Conservation (phyloP, 2,888 invertebrate genomes). For the Trisateles emortualis region DNA sequence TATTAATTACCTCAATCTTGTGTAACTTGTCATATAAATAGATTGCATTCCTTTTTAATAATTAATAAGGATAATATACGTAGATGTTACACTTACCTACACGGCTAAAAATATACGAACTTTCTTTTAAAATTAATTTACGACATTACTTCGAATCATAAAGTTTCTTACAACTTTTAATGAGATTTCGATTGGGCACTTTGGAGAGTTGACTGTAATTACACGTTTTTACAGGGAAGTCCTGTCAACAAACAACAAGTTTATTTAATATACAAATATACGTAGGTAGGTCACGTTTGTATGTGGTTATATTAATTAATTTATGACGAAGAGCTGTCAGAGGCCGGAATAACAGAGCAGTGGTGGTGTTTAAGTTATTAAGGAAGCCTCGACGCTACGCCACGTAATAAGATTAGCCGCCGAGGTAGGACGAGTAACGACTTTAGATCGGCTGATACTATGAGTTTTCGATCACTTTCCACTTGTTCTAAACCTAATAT, state of each 20-base stretch:
- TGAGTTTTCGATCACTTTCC: conserved; percentile 32
- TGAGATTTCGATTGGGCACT: conserved; percentile 1
- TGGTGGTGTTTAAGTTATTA: conserved; percentile 73
- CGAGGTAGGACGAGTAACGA: conserved; percentile 50
- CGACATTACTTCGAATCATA: neutral
- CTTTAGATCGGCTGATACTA: conserved; percentile 31
- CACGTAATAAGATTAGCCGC: conserved; percentile 77
- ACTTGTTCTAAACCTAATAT: too few species aligned
- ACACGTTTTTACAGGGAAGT: neutral
- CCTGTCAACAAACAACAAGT: conserved; percentile 13
- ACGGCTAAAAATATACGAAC: too few species aligned
- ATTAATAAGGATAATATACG: neutral
- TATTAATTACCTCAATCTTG: conserved; percentile 6
- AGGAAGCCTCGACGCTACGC: conserved; percentile 75
- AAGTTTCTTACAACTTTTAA: neutral
- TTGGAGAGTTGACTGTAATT: neutral
- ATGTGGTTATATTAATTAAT: conserved; percentile 63
- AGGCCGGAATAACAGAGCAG: conserved; percentile 63
- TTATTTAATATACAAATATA: conserved; percentile 10
- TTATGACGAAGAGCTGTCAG: conserved; percentile 55
- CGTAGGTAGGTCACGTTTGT: conserved; percentile 18
- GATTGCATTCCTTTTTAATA: conserved; percentile 2
- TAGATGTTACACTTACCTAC: too few species aligned
- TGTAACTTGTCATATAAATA: neutral
- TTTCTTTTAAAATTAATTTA: too few species aligned